These are phyloP conservation scores for Nemotelus nigrinus DNA, from an alignment of 2,888 invertebrate genomes.

Conservation along the genomic window DNA sequence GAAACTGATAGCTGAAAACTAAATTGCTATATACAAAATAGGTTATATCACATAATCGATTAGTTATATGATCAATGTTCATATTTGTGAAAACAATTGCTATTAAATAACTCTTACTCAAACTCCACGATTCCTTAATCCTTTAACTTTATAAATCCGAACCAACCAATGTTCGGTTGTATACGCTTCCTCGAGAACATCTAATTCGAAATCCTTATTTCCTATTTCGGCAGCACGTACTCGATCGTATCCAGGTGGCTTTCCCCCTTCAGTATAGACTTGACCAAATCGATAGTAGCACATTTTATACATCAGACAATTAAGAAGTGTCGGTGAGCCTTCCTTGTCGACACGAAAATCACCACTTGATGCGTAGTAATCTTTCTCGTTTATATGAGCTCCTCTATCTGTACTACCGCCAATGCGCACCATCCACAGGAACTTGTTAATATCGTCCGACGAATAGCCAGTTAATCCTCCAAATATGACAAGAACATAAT, in stretches of 20 bases:
- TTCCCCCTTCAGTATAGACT: slow-evolving; percentile 94
- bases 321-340: slow-evolving; percentile 89
- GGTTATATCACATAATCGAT: slow-evolving; percentile 33
- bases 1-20: background rate
- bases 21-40: slow-evolving; percentile 33
- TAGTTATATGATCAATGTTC: slow-evolving; percentile 10
- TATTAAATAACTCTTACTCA: slow-evolving; percentile 62
- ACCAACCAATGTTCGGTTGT: slow-evolving; percentile 99
- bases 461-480: slow-evolving; percentile 99
- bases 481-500: slow-evolving; percentile 97
- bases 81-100: background rate
- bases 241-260: slow-evolving; percentile 95
- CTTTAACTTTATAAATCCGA: slow-evolving; percentile 97
- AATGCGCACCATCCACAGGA: slow-evolving; percentile 98
- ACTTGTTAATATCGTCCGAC: slow-evolving; percentile 99
- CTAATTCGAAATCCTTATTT: slow-evolving; percentile 97
- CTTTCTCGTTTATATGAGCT: slow-evolving; percentile 93
- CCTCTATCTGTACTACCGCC: slow-evolving; percentile 96
- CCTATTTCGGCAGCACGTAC: slow-evolving; percentile 98
- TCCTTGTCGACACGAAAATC: slow-evolving; percentile 97
- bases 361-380: slow-evolving; percentile 95
- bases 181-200: slow-evolving; percentile 99
- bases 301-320: slow-evolving; percentile 99
- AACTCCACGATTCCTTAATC: slow-evolving; percentile 87
- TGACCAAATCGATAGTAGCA: slow-evolving; percentile 98